Evolutionary conservation across 2,113 vertebrate genomes (phyloP), one percentile per base, ranked within the genome.

Genomic region (Otocyon megalotis): DNA sequence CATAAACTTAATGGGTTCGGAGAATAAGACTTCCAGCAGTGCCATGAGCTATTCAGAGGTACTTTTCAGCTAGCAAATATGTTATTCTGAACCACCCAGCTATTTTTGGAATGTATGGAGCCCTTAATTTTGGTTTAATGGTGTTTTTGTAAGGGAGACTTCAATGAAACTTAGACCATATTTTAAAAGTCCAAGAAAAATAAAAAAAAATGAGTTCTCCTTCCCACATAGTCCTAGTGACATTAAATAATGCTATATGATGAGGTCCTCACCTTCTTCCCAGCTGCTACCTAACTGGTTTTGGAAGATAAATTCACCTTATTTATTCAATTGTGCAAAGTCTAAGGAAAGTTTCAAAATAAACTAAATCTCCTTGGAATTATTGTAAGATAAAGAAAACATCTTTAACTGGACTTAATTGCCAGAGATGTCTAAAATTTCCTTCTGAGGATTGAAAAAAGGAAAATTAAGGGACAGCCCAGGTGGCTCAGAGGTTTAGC

Each of bases 11-110:
- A 97, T 92, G 80, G 93, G 92, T 80, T 80, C 67, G 28, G 43
- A 82, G 96, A 97, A 96, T 84, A 88, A 85, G 86, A 84, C 79
- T 94, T 96, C 95, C 97, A 97, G 83, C 96, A 71, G 87, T 28
- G 93, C 76, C 63, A 71, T 0, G 24, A 93, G 89, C 92, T 93
- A 90, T 94, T 97, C 96, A 94, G 62, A 95, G 93, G 24, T 50
- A 84, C 79, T 77, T 94, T 96, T 90, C 89, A 96, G 74, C 86
- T 58, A 65, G 56, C 60, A 95, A 95, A 96, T 80, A 79, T 50
- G 83, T 81, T 96, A 95, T 95, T 97, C 83, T 77, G 86, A 93
- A 71, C 58, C 72, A 86, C 67, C 79, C 48, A 67, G 86, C 89
- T 97, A 94, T 96, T 95, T 84, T 60, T 86, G 77, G 79, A 97